These are phyloP conservation scores for Nemurella pictetii DNA, from an alignment of 2,888 invertebrate genomes.

Conservation along the genomic window DNA sequence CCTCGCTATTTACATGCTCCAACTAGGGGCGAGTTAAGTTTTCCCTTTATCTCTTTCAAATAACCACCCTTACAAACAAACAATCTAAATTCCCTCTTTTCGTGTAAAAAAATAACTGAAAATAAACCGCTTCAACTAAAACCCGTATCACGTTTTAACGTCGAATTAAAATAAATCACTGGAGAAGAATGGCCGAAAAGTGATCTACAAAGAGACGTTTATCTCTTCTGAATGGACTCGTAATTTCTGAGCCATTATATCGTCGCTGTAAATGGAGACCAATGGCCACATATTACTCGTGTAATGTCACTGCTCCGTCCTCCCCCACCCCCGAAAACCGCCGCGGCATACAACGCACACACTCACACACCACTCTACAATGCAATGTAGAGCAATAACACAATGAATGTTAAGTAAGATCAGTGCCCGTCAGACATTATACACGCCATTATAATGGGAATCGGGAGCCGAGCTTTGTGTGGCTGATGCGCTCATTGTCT, in stretches of 20 bases:
- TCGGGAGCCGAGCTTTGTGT: background rate
- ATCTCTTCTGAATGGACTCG: slow-evolving; percentile 21
- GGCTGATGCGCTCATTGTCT: background rate
- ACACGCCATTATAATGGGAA: background rate
- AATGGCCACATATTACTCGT: background rate
- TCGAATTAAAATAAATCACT: slow-evolving; percentile 27
- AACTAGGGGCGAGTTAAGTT: background rate
- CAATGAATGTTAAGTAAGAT: background rate
- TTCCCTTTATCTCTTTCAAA: background rate
- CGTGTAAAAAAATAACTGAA: slow-evolving; percentile 19
- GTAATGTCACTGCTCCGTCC: background rate
- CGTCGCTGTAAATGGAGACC: background rate
- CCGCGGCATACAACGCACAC: background rate
- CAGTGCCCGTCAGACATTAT: background rate
- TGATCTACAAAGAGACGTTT: slow-evolving; percentile 27
- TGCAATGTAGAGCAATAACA: background rate
- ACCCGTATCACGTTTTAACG: slow-evolving; percentile 23
- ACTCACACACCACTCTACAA: background rate
- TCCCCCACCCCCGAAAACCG: background rate
- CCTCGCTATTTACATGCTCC: background rate
- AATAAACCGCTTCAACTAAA: background rate
- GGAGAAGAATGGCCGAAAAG: background rate
- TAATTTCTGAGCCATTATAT: slow-evolving; percentile 3
- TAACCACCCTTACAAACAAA: background rate
- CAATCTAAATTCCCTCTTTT: slow-evolving; percentile 26